Evolutionary conservation across 2,113 vertebrate species (phyloP).

Genomic region (Patagioenas fasciata): DNA sequence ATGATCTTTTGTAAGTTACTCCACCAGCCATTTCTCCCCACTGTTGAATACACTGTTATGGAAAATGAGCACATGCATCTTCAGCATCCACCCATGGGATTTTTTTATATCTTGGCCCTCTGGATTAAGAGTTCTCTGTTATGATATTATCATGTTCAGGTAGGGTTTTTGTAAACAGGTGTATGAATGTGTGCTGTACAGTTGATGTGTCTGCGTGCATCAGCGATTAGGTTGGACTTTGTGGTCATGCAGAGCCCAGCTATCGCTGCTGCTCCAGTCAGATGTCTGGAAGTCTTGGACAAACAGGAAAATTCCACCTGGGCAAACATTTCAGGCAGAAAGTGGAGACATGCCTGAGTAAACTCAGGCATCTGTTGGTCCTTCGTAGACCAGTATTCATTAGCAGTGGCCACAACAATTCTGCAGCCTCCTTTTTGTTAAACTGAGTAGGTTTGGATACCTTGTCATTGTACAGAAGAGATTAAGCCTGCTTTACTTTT

Average conservation of each 20-base stretch:
- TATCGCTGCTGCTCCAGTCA: background rate
- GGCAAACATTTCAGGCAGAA: conserved; percentile 11
- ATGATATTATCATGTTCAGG: background rate
- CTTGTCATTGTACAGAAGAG: background rate
- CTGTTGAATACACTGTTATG: background rate
- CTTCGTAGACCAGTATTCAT: background rate
- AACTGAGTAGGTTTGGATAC: background rate
- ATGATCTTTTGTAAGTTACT: background rate
- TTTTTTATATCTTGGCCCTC: background rate
- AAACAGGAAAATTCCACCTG: conserved; percentile 19
- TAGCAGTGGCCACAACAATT: background rate
- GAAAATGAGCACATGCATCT: background rate
- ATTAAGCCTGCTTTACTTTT: background rate
- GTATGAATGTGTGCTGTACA: background rate
- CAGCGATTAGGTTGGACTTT: background rate
- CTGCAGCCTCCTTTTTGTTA: background rate
- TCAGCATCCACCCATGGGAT: background rate
- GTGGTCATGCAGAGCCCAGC: background rate
- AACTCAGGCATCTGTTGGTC: background rate
- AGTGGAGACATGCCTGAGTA: background rate
- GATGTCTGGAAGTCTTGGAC: background rate
- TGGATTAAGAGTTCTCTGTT: background rate
- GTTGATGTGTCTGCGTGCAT: background rate
- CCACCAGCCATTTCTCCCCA: background rate
- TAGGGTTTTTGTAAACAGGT: background rate